A percentile compares a stretch with the other conserved stretches of the same genome.
Evolutionary conservation across 1,140 invertebrate genomes (phyloP).

Genomic region (Delia radicum): DNA sequence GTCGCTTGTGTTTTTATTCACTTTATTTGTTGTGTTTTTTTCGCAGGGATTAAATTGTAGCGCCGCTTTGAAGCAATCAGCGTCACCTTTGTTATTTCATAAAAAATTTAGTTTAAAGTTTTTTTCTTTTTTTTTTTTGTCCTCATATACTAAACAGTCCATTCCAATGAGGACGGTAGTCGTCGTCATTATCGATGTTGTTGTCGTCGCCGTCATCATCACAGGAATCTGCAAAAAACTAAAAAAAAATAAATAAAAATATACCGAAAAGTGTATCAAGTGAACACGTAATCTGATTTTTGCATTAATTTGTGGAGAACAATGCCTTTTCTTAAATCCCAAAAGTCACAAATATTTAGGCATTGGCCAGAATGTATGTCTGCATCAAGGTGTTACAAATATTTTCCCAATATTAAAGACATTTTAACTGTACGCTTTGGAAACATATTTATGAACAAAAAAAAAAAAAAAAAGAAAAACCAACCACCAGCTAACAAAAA

Average conservation of each 20-base stretch:
- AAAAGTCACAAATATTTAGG: constrained; percentile 21
- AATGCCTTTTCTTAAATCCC: constrained; percentile 18
- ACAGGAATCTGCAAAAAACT: not conserved
- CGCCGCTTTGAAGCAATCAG: constrained; percentile 23
- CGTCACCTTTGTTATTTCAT: constrained; percentile 24
- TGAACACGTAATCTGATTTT: constrained; percentile 22
- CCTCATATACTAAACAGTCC: not conserved
- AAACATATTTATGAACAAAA: not conserved
- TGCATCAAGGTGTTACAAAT: constrained; percentile 20
- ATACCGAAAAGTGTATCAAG: constrained; percentile 22
- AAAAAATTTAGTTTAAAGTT: not conserved
- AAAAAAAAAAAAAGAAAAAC: not conserved
- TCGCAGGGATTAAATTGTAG: constrained; percentile 14
- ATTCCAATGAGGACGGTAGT: constrained; percentile 20
- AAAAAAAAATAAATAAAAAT: constrained; percentile 4
- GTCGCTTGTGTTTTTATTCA: not conserved
- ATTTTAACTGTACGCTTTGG: constrained; percentile 14
- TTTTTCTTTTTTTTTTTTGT: not conserved
- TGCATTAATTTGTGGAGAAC: constrained; percentile 23
- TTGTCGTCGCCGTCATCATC: not conserved
- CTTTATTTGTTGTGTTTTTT: not conserved
- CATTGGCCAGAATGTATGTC: constrained; percentile 11
- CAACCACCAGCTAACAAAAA: not conserved
- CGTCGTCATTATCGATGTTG: not conserved
- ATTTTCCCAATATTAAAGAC: constrained; percentile 14